These are phyloP conservation scores for Brassicogethes aeneus DNA, from an alignment of 2,888 invertebrate genomes.

Conservation along the genomic window DNA sequence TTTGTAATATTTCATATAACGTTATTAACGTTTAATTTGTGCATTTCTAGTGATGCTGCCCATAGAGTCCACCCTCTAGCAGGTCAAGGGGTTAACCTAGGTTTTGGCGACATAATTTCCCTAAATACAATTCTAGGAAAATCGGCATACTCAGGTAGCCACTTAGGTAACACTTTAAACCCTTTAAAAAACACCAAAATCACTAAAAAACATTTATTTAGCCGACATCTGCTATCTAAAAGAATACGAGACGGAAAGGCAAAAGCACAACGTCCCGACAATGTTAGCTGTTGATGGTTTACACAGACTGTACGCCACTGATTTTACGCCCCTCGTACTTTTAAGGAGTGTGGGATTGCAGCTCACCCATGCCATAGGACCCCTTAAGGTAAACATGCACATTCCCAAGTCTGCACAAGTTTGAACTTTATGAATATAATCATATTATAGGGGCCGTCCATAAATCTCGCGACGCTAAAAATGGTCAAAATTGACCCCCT, in stretches of 20 bases:
- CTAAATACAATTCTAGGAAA: constrained; percentile 64
- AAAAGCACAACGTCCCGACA: constrained; percentile 81
- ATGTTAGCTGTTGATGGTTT: constrained; percentile 82
- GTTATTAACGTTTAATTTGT: too few species aligned
- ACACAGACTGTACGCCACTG: constrained; percentile 71
- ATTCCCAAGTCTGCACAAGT: too few species aligned
- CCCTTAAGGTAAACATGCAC: constrained; percentile 63
- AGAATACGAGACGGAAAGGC: constrained; percentile 76
- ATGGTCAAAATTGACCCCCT: too few species aligned
- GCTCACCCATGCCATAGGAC: constrained; percentile 63
- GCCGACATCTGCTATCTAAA: constrained; percentile 62
- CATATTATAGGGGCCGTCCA: too few species aligned
- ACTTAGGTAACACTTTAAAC: constrained; percentile 47
- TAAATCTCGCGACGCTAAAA: too few species aligned
- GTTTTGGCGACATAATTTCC: constrained; percentile 83
- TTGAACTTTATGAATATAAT: too few species aligned
- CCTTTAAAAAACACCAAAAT: neutral
- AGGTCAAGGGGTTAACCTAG: constrained; percentile 96
- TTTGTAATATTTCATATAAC: too few species aligned
- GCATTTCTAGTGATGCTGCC: constrained; percentile 68
- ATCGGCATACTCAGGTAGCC: constrained; percentile 62
- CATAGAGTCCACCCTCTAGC: constrained; percentile 93
- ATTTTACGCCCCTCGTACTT: constrained; percentile 66
- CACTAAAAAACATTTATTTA: constrained; percentile 28
- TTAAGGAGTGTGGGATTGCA: constrained; percentile 75